Evolutionary conservation across 2,113 vertebrate genomes (phyloP).

Genomic region (Pelvicachromis taeniatus): DNA sequence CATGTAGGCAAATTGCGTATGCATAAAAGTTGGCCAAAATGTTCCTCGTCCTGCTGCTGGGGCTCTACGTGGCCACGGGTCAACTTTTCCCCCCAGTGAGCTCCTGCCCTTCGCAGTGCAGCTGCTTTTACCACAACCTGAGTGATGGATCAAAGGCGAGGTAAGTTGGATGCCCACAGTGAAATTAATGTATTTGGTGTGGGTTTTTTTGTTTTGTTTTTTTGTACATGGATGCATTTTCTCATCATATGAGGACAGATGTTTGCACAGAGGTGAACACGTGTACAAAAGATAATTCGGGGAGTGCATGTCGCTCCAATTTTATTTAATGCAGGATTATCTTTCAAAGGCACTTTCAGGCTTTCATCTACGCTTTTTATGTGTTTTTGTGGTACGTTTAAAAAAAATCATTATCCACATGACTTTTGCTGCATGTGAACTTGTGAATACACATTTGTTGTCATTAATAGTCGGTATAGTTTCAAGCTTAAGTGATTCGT

Average conservation of each 20-base stretch:
- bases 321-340: conserved; percentile 79
- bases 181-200: not conserved
- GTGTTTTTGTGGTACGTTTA: not conserved
- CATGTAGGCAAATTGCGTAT: conserved; percentile 51
- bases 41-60: conserved; percentile 74
- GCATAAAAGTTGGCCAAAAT: conserved; percentile 77
- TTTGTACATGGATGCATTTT: not conserved
- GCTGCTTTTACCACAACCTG: conserved; percentile 87
- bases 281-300: conserved; percentile 41
- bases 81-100: conserved; percentile 56
- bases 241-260: conserved; percentile 8
- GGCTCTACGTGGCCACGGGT: conserved; percentile 75
- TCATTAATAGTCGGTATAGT: not conserved
- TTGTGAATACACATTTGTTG: not conserved
- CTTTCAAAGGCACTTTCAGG: conserved; percentile 72
- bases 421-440: not conserved
- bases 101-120: conserved; percentile 89
- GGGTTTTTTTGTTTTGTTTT: not conserved
- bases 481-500: not conserved
- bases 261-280: conserved; percentile 38
- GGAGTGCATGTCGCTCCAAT: conserved; percentile 60
- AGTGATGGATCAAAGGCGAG: conserved; percentile 86
- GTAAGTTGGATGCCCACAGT: conserved; percentile 63
- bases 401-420: not conserved
- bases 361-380: conserved; percentile 46